Evolutionary conservation across 2,797 vertebrate species (phyloP), one percentile per base, ranked within the genome.

Genomic region (Pygocentrus nattereri): DNA sequence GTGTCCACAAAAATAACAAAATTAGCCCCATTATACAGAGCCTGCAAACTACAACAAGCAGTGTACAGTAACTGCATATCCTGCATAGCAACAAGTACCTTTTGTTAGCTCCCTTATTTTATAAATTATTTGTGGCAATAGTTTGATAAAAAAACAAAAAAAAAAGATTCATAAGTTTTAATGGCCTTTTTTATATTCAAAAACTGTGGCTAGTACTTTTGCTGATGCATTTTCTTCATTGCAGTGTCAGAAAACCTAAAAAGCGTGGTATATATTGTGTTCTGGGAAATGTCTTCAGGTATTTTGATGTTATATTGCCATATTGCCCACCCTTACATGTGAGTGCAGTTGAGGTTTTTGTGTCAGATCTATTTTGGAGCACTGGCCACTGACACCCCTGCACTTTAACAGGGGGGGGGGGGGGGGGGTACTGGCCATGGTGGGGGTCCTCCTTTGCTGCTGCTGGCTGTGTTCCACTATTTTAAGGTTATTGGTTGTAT

Each of bases 311-410:
- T 27, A 25, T 25, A 4, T 59, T 30, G 25, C 27, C 19, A 7
- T 16, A 61, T 61, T 12, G 13, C 25, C 30, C 62, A 38, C 18
- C 7, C 31, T 65, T n/a, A 88, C 85, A 75, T 88, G 84, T 87
- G 84, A 82, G 90, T 89, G 89, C 89, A 91, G 90, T 91, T 87
- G 75, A 94, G 94, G 93, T 95, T 92, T 93, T 95, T 93, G 92
- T 94, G 93, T 93, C 90, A 62, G 71, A 94, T 95, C 95, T 96
- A 94, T 98, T 97, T 97, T 96, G 92, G 94, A 94, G 87, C 89
- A 76, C 89, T 90, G 73, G 94, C 93, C 92, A 92, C 85, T 88
- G 91, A 94, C 92, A 92, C 86, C 1, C 12, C 90, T 93, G 91
- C 93, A 93, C 94, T 95, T 91, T 88, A 87, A 85, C 80, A 73